A percentile compares a stretch with the other conserved stretches of the same genome.
These are phyloP conservation scores for Zaprionus obscuricornis DNA, from an alignment of 2,888 invertebrate genomes.

Conservation along the genomic window DNA sequence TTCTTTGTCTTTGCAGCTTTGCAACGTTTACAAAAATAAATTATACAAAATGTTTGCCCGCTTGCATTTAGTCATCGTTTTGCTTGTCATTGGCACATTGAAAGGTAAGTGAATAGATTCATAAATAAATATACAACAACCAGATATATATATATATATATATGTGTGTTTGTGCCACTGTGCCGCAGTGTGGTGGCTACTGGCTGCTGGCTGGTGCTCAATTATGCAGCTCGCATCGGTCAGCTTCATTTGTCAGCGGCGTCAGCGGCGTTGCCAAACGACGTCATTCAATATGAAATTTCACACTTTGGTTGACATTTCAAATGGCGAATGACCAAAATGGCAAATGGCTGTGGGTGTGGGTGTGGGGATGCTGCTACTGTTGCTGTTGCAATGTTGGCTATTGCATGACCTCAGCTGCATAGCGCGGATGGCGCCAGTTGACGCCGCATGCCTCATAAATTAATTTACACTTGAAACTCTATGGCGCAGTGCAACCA, in stretches of 20 bases:
- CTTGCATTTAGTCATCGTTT: constrained; percentile 38
- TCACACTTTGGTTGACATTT: constrained; percentile 73
- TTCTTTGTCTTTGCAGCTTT: constrained; percentile 22
- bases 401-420: constrained; percentile 41
- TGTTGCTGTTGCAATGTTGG: neutral
- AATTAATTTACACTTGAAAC: constrained; percentile 77
- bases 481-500: constrained; percentile 52
- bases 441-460: constrained; percentile 69
- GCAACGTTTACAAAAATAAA: constrained; percentile 12
- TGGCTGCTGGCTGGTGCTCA: constrained; percentile 31
- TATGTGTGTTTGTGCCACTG: neutral
- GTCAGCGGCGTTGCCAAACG: constrained; percentile 22
- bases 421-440: constrained; percentile 61
- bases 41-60: constrained; percentile 56
- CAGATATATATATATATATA: neutral
- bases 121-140: constrained; percentile 4
- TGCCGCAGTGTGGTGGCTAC: neutral
- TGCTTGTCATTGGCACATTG: constrained; percentile 48
- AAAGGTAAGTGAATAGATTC: constrained; percentile 59
- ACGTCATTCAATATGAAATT: constrained; percentile 71
- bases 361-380: neutral
- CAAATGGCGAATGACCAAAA: constrained; percentile 37
- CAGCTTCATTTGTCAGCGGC: constrained; percentile 63
- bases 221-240: constrained; percentile 54
- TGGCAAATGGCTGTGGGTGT: constrained; percentile 4